phyloP scores from a whole-genome alignment of 35 echinoderm and acorn worm species.

The Stichopus chloronotus region DNA sequence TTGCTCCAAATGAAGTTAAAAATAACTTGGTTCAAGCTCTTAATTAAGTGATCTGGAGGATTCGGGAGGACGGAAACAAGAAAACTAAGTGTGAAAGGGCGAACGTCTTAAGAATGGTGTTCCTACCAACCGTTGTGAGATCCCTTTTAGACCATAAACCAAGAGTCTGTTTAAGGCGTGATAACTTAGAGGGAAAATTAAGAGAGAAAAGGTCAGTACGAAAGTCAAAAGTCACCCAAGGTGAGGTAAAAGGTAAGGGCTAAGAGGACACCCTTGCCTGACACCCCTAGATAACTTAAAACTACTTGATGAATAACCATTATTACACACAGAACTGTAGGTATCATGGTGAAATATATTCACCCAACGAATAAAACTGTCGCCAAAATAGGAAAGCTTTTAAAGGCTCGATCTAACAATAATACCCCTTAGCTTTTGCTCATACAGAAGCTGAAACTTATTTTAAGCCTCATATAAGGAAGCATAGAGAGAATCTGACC shows the following conservation, averaged over 20 bases:
- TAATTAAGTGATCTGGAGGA: not conserved
- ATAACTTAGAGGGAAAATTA: not conserved
- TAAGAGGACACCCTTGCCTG: not conserved
- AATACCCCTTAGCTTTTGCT: too few species aligned
- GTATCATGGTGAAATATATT: not conserved
- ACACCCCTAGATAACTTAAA: not conserved
- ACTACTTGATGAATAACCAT: not conserved
- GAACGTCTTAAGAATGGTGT: too few species aligned
- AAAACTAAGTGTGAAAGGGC: too few species aligned
- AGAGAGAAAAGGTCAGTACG: not conserved
- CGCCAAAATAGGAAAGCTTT: not conserved
- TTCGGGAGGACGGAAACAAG: too few species aligned
- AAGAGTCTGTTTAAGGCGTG: too few species aligned
- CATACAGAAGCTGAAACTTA: too few species aligned
- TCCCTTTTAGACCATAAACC: too few species aligned
- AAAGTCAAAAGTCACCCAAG: not conserved
- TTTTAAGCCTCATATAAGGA: too few species aligned
- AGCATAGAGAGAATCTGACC: too few species aligned
- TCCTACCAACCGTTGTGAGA: too few species aligned
- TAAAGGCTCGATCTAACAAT: too few species aligned
- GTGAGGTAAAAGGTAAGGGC: not conserved
- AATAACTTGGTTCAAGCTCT: not conserved
- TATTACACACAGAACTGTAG: not conserved
- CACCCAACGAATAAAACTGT: not conserved
- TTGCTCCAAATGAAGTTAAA: constrained; percentile 10